Evolutionary conservation across 1,140 invertebrate species (phyloP).

Genomic region (Oppia nitens): DNA sequence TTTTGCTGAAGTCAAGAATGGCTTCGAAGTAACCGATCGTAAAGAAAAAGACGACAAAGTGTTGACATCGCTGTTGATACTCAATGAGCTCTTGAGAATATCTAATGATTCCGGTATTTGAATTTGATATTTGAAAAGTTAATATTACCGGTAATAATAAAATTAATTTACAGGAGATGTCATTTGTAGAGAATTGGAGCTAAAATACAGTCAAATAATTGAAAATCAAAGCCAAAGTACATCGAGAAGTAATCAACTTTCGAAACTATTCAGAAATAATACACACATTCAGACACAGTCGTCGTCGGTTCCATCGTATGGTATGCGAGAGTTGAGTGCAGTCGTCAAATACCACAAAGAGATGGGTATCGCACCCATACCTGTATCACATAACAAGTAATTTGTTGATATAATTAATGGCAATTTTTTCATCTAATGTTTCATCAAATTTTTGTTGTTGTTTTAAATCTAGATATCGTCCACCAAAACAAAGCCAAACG

Average conservation of each 20-base stretch:
- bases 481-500: conserved; percentile 47
- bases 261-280: conserved; percentile 3
- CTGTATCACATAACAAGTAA: background rate
- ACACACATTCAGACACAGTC: conserved; percentile 14
- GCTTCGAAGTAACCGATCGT: conserved; percentile 56
- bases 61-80: conserved; percentile 77
- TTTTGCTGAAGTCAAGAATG: conserved; percentile 65
- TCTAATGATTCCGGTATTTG: conserved; percentile 43
- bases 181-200: conserved; percentile 47
- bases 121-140: background rate
- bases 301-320: background rate
- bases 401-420: background rate
- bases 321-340: conserved; percentile 17
- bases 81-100: conserved; percentile 85
- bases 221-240: conserved; percentile 19
- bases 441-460: background rate
- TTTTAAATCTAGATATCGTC: background rate
- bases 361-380: conserved; percentile 18
- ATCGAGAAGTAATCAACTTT: background rate
- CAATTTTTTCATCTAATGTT: background rate
- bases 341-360: conserved; percentile 22
- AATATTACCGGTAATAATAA: background rate
- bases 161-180: conserved; percentile 23
- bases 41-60: conserved; percentile 62
- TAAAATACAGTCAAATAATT: conserved; percentile 22